A percentile compares a stretch with the other conserved stretches of the same genome.
These are phyloP conservation scores for Wiebesia pumilae DNA, from an alignment of 1,140 invertebrate genomes.

Conservation along the genomic window DNA sequence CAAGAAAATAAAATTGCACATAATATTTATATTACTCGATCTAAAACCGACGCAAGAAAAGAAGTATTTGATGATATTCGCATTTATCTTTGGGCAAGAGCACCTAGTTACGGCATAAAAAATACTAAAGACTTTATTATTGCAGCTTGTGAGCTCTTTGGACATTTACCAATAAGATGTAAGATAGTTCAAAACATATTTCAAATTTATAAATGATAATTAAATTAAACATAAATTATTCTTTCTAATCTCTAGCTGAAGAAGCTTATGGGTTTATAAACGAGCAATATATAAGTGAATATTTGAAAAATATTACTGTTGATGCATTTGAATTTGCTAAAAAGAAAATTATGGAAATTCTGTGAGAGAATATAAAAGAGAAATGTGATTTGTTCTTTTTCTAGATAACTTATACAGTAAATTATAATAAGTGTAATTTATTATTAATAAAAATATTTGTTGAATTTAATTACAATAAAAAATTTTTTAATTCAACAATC, in stretches of 20 bases:
- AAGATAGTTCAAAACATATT: constrained; percentile 59
- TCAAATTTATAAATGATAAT: background rate
- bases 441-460: constrained; percentile 31
- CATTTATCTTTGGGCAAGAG: constrained; percentile 81
- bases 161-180: constrained; percentile 81
- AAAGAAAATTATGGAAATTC: constrained; percentile 43
- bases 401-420: background rate
- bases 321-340: constrained; percentile 66
- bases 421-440: background rate
- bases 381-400: background rate
- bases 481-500: background rate
- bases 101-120: constrained; percentile 75
- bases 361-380: constrained; percentile 30
- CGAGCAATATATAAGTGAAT: constrained; percentile 66
- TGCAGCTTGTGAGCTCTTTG: constrained; percentile 81
- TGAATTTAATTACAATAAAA: constrained; percentile 15
- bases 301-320: constrained; percentile 70
- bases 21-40: constrained; percentile 81
- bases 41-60: constrained; percentile 61
- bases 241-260: constrained; percentile 70
- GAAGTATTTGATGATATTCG: constrained; percentile 71
- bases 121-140: constrained; percentile 76
- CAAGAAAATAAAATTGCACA: constrained; percentile 79
- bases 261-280: constrained; percentile 70
- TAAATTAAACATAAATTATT: constrained; percentile 1